A percentile compares a stretch with the other conserved stretches of the same genome.
phyloP scores from a whole-genome alignment of 2,797 vertebrate species.

The Meriones psammophilus region DNA sequence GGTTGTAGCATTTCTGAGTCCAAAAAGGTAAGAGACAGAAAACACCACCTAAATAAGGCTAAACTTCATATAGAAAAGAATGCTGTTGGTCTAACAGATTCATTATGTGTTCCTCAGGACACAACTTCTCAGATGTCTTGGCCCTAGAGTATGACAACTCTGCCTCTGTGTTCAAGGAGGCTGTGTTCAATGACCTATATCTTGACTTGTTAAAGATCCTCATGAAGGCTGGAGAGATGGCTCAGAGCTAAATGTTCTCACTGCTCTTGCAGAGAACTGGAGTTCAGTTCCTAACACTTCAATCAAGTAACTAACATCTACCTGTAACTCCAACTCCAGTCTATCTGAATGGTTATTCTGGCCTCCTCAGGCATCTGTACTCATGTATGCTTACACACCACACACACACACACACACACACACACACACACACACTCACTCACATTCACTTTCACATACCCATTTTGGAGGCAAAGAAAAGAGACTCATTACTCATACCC shows the following conservation, averaged over 20 bases:
- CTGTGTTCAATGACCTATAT: neutral
- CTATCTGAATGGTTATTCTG: neutral
- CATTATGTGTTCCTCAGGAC: slow-evolving; percentile 1
- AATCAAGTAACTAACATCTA: neutral
- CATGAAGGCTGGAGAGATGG: neutral
- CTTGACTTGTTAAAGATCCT: slow-evolving; percentile 1
- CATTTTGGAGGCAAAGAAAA: neutral
- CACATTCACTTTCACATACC: neutral
- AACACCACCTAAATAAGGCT: neutral
- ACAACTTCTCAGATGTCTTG: slow-evolving; percentile 19
- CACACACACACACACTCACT: neutral
- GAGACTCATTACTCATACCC: neutral
- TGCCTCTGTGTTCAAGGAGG: neutral
- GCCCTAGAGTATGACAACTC: neutral
- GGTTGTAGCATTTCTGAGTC: neutral
- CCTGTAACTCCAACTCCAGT: neutral
- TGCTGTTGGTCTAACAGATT: neutral
- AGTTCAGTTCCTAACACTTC: neutral
- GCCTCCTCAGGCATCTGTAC: neutral
- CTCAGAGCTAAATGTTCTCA: neutral
- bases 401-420: neutral
- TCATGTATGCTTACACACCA: neutral
- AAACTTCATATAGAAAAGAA: slow-evolving; percentile 8
- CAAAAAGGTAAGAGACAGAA: neutral
- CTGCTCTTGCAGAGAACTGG: neutral